Conservation (phyloP, 1,140 invertebrate species). For the Antheraea pernyi region DNA sequence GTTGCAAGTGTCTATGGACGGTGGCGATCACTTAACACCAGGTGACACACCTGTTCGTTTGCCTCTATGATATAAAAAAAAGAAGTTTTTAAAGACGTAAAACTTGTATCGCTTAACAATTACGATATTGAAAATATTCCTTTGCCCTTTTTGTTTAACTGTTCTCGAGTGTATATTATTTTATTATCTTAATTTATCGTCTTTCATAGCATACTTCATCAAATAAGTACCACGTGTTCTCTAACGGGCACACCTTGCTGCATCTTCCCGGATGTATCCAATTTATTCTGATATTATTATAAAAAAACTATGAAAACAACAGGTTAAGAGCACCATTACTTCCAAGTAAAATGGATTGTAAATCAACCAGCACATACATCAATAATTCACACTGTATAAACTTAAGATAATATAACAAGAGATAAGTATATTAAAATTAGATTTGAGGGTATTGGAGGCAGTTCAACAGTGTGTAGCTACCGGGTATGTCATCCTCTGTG, state of each 20-base stretch:
- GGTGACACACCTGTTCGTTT: too few relatives aligned
- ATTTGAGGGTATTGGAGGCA: not conserved
- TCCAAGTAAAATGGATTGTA: slow-evolving; percentile 11
- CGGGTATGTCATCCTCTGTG: too few relatives aligned
- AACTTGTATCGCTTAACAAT: not conserved
- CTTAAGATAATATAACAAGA: not conserved
- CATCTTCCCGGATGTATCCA: slow-evolving; percentile 8
- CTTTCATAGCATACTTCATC: not conserved
- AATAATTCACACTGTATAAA: not conserved
- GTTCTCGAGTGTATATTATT: not conserved
- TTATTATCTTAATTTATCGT: not conserved
- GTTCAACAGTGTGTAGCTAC: not conserved
- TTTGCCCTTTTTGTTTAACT: not conserved
- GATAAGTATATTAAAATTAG: slow-evolving; percentile 5
- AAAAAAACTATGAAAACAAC: slow-evolving; percentile 10
- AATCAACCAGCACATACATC: slow-evolving; percentile 10
- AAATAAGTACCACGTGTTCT: not conserved
- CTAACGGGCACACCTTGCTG: not conserved
- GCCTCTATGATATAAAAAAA: too few relatives aligned
- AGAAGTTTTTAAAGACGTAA: too few relatives aligned
- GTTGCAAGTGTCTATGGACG: too few relatives aligned
- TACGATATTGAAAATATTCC: not conserved
- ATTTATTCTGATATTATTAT: slow-evolving; percentile 1
- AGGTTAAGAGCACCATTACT: slow-evolving; percentile 10
- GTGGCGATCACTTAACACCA: too few relatives aligned